phyloP scores from a whole-genome alignment of 2,797 vertebrate species.

The Morus bassanus region DNA sequence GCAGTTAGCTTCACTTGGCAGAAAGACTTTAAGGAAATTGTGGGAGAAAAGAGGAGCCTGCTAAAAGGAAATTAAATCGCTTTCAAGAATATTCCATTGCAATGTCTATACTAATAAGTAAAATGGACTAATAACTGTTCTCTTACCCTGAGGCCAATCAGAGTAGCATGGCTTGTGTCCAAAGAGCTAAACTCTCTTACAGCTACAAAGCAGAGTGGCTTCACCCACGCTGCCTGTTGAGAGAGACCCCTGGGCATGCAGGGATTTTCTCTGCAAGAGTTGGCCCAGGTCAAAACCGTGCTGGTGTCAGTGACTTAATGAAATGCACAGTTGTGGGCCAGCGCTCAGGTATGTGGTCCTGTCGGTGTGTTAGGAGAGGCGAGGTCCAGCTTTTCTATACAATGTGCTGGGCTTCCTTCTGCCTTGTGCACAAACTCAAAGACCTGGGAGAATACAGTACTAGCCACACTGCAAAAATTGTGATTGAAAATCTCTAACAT shows the following conservation, averaged over 20 bases:
- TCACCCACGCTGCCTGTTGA: background rate
- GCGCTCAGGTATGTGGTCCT: background rate
- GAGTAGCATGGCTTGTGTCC: background rate
- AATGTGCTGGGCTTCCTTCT: background rate
- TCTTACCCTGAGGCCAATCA: background rate
- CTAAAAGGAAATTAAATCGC: conserved; percentile 33
- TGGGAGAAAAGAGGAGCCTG: background rate
- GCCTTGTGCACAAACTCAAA: background rate
- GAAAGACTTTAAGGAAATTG: conserved; percentile 25
- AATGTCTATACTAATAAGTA: conserved; percentile 28
- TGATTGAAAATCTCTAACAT: background rate
- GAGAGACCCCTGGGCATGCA: background rate
- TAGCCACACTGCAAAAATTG: background rate
- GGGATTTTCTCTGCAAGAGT: background rate
- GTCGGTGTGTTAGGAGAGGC: background rate
- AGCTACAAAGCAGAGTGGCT: background rate
- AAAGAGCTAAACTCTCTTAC: background rate
- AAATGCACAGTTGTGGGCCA: background rate
- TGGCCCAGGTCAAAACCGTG: accelerated
- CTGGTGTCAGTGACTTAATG: background rate
- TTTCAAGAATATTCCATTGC: conserved; percentile 42
- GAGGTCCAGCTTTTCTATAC: background rate
- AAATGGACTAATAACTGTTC: conserved; percentile 22
- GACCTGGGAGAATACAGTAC: background rate
- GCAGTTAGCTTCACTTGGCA: conserved; percentile 23